These are phyloP conservation scores for Sardina pilchardus DNA, from an alignment of 2,113 vertebrate genomes.

Conservation along the genomic window DNA sequence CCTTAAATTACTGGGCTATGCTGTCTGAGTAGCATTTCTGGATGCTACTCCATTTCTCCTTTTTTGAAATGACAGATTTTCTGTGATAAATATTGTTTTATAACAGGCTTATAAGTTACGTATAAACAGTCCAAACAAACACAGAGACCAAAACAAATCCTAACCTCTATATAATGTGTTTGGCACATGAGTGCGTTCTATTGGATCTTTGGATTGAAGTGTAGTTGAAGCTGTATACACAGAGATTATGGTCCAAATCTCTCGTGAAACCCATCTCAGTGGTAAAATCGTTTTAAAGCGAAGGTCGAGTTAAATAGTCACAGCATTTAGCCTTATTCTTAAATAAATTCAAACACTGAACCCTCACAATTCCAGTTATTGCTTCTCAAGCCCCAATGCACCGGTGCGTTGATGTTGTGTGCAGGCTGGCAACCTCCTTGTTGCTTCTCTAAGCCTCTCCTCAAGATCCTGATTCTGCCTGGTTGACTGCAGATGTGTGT, in stretches of 20 bases:
- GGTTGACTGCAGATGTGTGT: not conserved
- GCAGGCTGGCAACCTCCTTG: not conserved
- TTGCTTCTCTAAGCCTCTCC: not conserved
- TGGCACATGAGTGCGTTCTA: not conserved
- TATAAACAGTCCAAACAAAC: constrained; percentile 9
- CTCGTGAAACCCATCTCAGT: not conserved
- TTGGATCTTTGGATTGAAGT: constrained; percentile 2
- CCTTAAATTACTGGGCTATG: not conserved
- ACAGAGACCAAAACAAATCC: not conserved
- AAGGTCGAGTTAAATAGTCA: not conserved
- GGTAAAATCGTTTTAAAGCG: not conserved
- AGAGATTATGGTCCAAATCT: not conserved
- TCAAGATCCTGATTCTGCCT: not conserved
- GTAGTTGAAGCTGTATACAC: not conserved
- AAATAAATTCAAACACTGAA: not conserved
- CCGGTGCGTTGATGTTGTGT: not conserved
- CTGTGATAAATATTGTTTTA: not conserved
- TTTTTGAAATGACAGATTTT: not conserved
- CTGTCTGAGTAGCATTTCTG: not conserved
- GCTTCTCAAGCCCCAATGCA: not conserved
- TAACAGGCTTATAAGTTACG: not conserved
- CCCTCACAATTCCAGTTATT: constrained; percentile 11
- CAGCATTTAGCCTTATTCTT: constrained; percentile 13
- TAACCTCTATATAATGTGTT: not conserved
- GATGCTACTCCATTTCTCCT: not conserved